Conservation (phyloP, 1,140 invertebrate genomes). For the Parapsyche elsis region DNA sequence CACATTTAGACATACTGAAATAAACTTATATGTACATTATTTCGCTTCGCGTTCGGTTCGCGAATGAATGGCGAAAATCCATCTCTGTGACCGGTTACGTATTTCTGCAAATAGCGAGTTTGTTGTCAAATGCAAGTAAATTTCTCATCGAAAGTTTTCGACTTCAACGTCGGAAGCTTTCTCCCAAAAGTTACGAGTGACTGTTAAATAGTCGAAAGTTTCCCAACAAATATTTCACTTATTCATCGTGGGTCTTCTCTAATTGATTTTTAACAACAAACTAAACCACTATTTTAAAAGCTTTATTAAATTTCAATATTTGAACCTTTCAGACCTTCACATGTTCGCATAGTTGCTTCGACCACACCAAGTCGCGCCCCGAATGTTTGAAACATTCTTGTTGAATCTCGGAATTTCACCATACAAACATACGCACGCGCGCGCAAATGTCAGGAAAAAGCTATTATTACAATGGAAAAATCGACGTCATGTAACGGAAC, state of each 20-base stretch:
- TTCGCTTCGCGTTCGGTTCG: not conserved
- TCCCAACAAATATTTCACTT: too few species aligned
- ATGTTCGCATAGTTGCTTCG: constrained; percentile 19
- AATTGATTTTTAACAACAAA: too few species aligned
- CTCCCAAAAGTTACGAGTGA: too few species aligned
- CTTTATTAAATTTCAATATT: constrained; percentile 30
- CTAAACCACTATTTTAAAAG: not conserved
- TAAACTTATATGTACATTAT: not conserved
- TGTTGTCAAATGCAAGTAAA: too few species aligned
- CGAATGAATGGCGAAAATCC: not conserved
- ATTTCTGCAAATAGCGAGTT: not conserved
- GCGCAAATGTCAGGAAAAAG: not conserved
- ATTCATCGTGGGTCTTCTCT: too few species aligned
- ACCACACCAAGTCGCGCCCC: not conserved
- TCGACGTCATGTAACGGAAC: constrained; percentile 10
- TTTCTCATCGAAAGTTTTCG: too few species aligned
- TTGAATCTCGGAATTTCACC: not conserved
- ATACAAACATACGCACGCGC: not conserved
- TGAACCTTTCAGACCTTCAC: not conserved
- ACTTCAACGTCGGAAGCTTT: too few species aligned
- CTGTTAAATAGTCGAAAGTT: too few species aligned
- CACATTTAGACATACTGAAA: too few species aligned
- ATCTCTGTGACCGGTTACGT: not conserved
- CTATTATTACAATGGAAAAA: constrained; percentile 4
- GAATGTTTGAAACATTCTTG: constrained; percentile 11